Evolutionary conservation across 2,888 invertebrate species (phyloP), one percentile per base, ranked within the genome.

Genomic region (Hofmannophila pseudospretella): DNA sequence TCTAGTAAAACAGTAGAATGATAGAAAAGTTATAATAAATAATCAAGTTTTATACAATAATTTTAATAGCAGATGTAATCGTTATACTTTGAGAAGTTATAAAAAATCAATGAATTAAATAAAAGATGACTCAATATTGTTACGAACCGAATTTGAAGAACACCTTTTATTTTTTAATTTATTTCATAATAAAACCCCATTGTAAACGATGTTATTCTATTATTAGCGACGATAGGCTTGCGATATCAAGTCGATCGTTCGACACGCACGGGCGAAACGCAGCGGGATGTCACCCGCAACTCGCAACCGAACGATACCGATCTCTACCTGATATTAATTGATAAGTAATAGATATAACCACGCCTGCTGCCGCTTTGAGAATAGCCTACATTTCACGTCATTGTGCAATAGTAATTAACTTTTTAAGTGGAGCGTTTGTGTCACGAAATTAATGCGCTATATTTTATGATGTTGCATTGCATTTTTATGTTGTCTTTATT

Each of bases 321-420:
- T 63, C 50, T 45, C 49, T 55, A 65, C 66, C 61, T 49, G 38
- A 42, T 46, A 57, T 64, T 64, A 67, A 68, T 68, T 63, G 58
- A 60, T 54, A 61, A 7, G 52, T 52, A 53, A 49, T 47, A 46
- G 52, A 49, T 47, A 49, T 47, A 47, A 45, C 42, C 36, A 23
- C 34, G 46, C 47, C 51, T 45, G 14, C 34, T 11, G 51, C 49
- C 5, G 16, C 16, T 16, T 16, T 16, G 49, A 49, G 47, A 54
- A 59, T 48, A 52, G 51, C 44, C 51, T 36, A n/a, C 28, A 8
- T n/a, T 38, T n/a, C 58, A 51, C 45, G 41, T 47, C 39, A 52
- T 57, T 54, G 51, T 49, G 54, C 45, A 58, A 62, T 36, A 30
- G 47, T 44, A 51, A 60, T 56, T 55, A 62, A 58, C 52, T 53